phyloP scores from a whole-genome alignment of 2,888 invertebrate genomes.

The Ectropis crepuscularia region DNA sequence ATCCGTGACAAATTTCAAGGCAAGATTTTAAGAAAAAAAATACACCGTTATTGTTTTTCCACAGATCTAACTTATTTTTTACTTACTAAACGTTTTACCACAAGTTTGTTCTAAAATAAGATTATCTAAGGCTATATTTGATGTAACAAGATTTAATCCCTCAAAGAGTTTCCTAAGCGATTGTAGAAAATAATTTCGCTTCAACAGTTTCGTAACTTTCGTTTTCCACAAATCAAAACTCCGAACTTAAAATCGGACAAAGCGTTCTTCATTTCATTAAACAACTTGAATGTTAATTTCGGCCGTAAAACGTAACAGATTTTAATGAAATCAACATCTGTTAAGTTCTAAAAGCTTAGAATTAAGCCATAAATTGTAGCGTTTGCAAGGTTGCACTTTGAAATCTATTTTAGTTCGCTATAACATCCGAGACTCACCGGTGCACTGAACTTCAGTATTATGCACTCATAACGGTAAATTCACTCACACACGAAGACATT shows the following conservation, averaged over 20 bases:
- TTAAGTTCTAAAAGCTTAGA: constrained; percentile 19
- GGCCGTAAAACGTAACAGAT: constrained; percentile 15
- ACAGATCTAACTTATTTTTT: no score
- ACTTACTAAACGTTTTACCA: no score
- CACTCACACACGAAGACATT: constrained; percentile 33
- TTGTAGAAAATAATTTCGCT: background rate
- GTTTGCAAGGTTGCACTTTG: constrained; percentile 26
- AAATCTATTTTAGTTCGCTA: constrained; percentile 35
- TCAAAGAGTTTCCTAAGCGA: background rate
- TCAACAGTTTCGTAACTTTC: constrained; percentile 15
- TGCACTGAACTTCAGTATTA: constrained; percentile 41
- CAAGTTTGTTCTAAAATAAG: no score
- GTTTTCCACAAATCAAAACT: constrained; percentile 27
- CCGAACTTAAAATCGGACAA: constrained; percentile 18
- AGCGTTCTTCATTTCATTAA: constrained; percentile 21
- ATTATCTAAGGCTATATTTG: background rate
- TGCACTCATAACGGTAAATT: constrained; percentile 44
- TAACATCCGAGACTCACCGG: constrained; percentile 57
- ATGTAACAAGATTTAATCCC: background rate
- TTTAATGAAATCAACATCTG: constrained; percentile 18
- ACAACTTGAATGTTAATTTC: constrained; percentile 19
- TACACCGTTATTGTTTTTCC: no score
- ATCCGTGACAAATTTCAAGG: no score
- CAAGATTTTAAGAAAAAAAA: no score
- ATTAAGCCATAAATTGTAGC: constrained; percentile 20